A percentile compares a stretch with the other conserved stretches of the same genome.
phyloP scores from a whole-genome alignment of 2,113 vertebrate species.

The Thinocorus orbignyianus region DNA sequence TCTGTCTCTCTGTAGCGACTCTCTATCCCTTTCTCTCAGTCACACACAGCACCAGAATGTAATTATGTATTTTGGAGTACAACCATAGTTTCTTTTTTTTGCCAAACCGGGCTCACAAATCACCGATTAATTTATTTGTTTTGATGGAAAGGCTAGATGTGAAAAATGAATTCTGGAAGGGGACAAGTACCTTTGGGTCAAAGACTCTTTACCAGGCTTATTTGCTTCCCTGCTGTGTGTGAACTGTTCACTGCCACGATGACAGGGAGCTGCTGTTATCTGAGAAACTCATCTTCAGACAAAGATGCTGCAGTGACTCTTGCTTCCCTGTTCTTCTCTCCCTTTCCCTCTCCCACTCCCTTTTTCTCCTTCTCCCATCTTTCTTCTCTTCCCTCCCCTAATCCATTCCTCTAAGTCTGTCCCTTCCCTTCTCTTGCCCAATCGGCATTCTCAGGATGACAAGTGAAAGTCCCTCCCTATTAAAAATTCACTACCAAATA shows the following conservation, averaged over 20 bases:
- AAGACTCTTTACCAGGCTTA: background rate
- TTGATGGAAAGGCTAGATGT: background rate
- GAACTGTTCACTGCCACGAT: background rate
- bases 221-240: background rate
- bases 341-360: background rate
- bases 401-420: background rate
- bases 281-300: background rate
- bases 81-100: background rate
- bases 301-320: background rate
- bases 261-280: background rate
- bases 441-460: background rate
- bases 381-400: background rate
- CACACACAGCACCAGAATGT: background rate
- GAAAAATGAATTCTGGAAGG: background rate
- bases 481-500: constrained; percentile 46
- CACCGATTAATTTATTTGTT: background rate
- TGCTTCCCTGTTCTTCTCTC: background rate
- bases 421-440: background rate
- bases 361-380: background rate
- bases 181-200: background rate
- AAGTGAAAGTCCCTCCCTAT: background rate
- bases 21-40: background rate
- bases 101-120: background rate
- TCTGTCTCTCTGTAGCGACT: background rate
- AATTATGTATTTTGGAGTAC: background rate